Percentiles rank a stretch among this genome's conserved stretches.
Conservation (phyloP, 2,888 invertebrate genomes). For the Sinotaia quadrata region DNA sequence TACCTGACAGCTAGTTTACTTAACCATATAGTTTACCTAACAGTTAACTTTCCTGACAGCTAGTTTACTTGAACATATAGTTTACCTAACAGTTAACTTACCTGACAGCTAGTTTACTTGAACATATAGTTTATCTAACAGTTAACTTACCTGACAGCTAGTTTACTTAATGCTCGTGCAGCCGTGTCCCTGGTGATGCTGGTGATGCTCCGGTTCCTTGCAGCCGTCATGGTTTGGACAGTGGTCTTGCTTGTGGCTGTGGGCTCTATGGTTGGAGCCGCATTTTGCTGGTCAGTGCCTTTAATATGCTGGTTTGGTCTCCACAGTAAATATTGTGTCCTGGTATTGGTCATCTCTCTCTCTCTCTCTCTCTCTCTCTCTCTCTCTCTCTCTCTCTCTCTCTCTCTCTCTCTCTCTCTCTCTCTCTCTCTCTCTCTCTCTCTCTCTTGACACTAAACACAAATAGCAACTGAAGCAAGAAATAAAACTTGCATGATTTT, state of each 20-base stretch:
- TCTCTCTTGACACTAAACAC: neutral
- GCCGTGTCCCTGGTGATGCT: conserved; percentile 87
- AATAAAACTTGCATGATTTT: too few relatives aligned
- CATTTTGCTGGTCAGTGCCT: conserved; percentile 76
- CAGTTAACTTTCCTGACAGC: too few relatives aligned
- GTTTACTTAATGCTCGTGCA: conserved; percentile 72
- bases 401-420: neutral
- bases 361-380: neutral
- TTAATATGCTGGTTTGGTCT: too few relatives aligned
- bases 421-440: neutral
- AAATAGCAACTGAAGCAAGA: too few relatives aligned
- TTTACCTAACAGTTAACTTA: too few relatives aligned
- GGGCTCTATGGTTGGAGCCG: conserved; percentile 76
- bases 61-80: too few relatives aligned
- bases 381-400: neutral
- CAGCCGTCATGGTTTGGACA: conserved; percentile 87
- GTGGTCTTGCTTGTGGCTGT: conserved; percentile 86
- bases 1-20: too few relatives aligned
- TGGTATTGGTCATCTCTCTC: neutral
- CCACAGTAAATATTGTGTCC: neutral
- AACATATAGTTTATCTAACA: too few relatives aligned
- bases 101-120: too few relatives aligned
- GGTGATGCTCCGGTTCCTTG: conserved; percentile 85
- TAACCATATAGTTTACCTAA: too few relatives aligned
- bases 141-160: too few relatives aligned